These are phyloP conservation scores for Philonicus albiceps DNA, from an alignment of 2,888 invertebrate genomes.

Conservation along the genomic window DNA sequence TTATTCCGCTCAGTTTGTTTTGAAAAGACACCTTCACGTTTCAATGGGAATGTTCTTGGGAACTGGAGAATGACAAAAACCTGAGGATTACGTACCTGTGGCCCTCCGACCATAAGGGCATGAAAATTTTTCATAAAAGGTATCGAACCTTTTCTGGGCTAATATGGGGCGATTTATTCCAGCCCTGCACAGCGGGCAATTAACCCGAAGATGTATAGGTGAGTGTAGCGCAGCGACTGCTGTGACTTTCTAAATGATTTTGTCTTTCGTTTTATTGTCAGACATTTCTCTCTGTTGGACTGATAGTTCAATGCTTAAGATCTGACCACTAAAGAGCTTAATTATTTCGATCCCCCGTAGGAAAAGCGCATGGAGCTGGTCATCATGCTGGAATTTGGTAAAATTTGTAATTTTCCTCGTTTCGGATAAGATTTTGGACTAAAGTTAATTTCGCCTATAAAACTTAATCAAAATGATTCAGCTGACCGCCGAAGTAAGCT, in stretches of 20 bases:
- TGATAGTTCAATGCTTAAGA: background rate
- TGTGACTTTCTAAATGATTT: background rate
- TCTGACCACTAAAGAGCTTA: background rate
- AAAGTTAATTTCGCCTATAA: background rate
- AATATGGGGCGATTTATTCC: background rate
- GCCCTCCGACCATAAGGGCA: background rate
- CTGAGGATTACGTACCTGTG: background rate
- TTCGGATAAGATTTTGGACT: background rate
- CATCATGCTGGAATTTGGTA: background rate
- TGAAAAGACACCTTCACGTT: background rate
- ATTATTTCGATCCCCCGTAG: background rate
- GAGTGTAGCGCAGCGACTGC: background rate
- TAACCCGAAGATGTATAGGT: background rate
- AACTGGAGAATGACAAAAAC: background rate
- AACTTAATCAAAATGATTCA: background rate
- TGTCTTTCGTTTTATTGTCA: background rate
- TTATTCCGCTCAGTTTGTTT: background rate
- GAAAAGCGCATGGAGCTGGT: background rate
- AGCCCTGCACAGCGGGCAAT: conserved; percentile 1
- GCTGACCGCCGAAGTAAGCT: background rate
- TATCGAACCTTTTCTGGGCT: background rate
- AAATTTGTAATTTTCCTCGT: background rate
- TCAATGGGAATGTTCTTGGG: background rate
- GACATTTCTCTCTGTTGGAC: background rate
- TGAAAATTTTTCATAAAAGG: background rate